A percentile compares a stretch with the other conserved stretches of the same genome.
Evolutionary conservation across 2,113 vertebrate species (phyloP).

Genomic region (Oncorhynchus tshawytscha): DNA sequence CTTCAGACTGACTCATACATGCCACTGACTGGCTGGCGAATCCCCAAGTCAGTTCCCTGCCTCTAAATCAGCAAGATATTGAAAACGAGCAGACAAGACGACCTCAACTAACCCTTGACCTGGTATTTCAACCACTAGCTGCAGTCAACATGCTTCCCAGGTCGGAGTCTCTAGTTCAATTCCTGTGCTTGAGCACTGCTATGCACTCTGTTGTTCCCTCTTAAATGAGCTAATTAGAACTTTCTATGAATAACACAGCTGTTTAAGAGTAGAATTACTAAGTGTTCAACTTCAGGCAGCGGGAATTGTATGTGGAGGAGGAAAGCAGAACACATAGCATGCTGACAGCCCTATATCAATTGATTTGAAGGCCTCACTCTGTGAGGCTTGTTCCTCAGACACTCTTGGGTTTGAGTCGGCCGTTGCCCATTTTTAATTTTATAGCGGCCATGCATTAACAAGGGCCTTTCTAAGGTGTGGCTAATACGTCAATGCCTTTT

Average conservation of each 20-base stretch:
- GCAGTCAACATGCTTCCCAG: background rate
- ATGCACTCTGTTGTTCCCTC: slow-evolving; percentile 19
- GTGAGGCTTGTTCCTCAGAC: slow-evolving; percentile 35
- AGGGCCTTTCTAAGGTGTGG: slow-evolving; percentile 16
- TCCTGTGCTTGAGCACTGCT: slow-evolving; percentile 18
- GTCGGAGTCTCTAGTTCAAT: slow-evolving; percentile 20
- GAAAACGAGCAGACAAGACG: too few relatives aligned
- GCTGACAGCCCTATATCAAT: background rate
- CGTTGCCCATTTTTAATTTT: slow-evolving; percentile 17
- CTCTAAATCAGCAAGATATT: slow-evolving; percentile 8
- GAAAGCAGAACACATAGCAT: slow-evolving; percentile 17
- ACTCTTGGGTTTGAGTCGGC: slow-evolving; percentile 32
- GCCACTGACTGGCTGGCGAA: background rate
- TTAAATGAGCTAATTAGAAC: slow-evolving; percentile 46
- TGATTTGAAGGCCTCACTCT: slow-evolving; percentile 35
- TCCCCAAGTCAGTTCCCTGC: background rate
- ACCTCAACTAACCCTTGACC: too few relatives aligned
- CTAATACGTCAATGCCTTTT: background rate
- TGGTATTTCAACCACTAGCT: background rate
- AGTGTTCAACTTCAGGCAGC: background rate
- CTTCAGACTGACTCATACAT: background rate
- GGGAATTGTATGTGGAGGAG: slow-evolving; percentile 14
- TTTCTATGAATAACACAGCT: slow-evolving; percentile 36
- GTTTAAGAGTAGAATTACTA: slow-evolving; percentile 18
- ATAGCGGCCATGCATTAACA: background rate